Evolutionary conservation across 2,888 invertebrate species (phyloP).

Genomic region (Magallana nippona): DNA sequence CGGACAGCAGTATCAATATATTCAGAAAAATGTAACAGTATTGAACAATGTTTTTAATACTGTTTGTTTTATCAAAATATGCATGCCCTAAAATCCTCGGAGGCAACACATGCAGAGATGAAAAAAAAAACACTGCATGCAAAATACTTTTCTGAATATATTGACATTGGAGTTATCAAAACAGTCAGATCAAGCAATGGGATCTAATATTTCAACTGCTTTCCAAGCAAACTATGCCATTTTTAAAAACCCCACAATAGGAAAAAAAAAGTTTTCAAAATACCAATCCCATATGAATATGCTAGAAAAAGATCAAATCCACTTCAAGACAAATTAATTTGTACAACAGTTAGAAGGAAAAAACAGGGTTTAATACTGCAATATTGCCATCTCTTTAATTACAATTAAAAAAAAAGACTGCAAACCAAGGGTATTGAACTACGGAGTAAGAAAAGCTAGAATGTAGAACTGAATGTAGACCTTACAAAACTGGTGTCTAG

Average conservation of each 20-base stretch:
- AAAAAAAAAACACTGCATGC: neutral
- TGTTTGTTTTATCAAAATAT: neutral
- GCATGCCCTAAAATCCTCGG: neutral
- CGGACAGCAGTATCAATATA: constrained; percentile 10
- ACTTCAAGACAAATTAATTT: constrained; percentile 23
- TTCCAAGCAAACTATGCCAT: constrained; percentile 8
- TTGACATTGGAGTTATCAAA: neutral
- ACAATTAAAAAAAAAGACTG: constrained; percentile 2
- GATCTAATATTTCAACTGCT: neutral
- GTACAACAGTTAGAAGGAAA: constrained; percentile 12
- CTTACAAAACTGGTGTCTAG: neutral
- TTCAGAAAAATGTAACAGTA: constrained; percentile 2
- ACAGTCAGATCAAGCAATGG: constrained; percentile 11
- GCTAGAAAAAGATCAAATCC: constrained; percentile 31
- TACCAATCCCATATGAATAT: constrained; percentile 20
- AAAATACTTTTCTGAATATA: constrained; percentile 8
- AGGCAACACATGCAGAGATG: neutral
- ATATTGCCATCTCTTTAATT: neutral
- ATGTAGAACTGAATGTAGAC: neutral
- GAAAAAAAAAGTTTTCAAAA: neutral
- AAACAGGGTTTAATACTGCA: neutral
- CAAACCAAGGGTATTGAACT: neutral
- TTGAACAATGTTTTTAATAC: neutral
- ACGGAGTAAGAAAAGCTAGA: neutral
- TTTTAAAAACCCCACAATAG: neutral